Evolutionary conservation across 2,113 vertebrate genomes (phyloP), one percentile per base, ranked within the genome.

Genomic region (Cricetomys ansorgei): DNA sequence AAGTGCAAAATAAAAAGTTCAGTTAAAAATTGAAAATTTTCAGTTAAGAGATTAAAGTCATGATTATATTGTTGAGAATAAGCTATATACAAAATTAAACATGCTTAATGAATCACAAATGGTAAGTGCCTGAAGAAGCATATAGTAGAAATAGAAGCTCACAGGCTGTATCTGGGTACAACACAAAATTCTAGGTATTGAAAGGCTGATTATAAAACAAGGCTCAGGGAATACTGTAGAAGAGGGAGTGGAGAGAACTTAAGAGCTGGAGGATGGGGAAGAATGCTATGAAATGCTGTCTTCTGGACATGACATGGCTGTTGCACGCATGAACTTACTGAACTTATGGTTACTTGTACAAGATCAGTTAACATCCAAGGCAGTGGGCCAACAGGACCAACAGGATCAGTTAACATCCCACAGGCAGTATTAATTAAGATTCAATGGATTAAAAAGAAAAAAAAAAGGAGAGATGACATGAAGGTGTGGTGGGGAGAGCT

Each of bases 1-100:
- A 93, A 92, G 12, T 88, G 76, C 2, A 53, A 91, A 89, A 55
- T 86, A 92, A n/a, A 64, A 45, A 43, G 48, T 72, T 77, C 40
- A 94, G 86, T 85, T 50, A 92, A 89, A 95, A 88, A 92, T 27
- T 40, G 69, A 37, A 92, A 81, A 87, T 94, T 73, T 89, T 84
- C 73, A 87, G 37, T 69, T 79, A 83, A 40, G 45, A 89, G 37
- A 48, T 95, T 76, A 81, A 93, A 94, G 81, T 8, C 79, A 11
- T 94, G 31, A 83, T 69, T 70, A 90, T 25, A 57, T 21, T 90
- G 4, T 88, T 96, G 67, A 62, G 31, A 96, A 94, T 88, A 94
- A 95, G 19, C 43, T 87, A 97, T 70, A 89, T 81, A 89, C 91
- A 94, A 95, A 83, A 67, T 72, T 34, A 55, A 89, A 72, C 62